These are phyloP conservation scores for Lycodopsis pacificus DNA, from an alignment of 2,797 vertebrate species.

Conservation along the genomic window DNA sequence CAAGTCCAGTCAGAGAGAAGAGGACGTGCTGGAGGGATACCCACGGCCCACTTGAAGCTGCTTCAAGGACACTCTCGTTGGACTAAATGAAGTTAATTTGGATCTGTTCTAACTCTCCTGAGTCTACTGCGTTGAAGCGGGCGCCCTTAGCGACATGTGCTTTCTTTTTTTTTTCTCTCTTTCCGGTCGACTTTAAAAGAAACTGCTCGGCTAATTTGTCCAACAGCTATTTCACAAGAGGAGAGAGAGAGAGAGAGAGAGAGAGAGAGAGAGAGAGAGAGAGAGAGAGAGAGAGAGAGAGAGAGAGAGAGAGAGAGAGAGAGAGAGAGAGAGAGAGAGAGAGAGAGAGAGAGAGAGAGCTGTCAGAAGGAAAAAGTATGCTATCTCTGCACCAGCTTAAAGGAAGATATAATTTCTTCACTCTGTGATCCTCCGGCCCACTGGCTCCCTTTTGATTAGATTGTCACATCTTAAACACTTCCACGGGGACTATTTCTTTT, in stretches of 20 bases:
- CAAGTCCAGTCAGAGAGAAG: conserved; percentile 68
- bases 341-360: conserved; percentile 58
- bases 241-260: conserved; percentile 58
- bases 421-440: conserved; percentile 71
- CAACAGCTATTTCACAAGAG: conserved; percentile 80
- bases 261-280: too few relatives aligned
- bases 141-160: conserved; percentile 76
- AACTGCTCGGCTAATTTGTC: conserved; percentile 83
- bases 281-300: conserved; percentile 15
- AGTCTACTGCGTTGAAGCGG: conserved; percentile 74
- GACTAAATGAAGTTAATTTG: conserved; percentile 88
- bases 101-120: conserved; percentile 82
- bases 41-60: conserved; percentile 79
- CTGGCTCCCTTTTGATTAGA: conserved; percentile 76
- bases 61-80: conserved; percentile 86
- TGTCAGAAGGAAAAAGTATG: conserved; percentile 74
- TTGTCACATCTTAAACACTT: conserved; percentile 74
- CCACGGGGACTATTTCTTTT: conserved; percentile 63
- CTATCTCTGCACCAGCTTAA: conserved; percentile 73
- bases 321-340: too few relatives aligned
- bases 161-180: conserved; percentile 56
- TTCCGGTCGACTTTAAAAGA: conserved; percentile 78
- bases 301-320: conserved; percentile 47
- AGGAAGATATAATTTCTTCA: conserved; percentile 79
- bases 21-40: conserved; percentile 77